These are phyloP conservation scores for Procavia capensis DNA, from an alignment of 2,113 vertebrate genomes.

Conservation along the genomic window DNA sequence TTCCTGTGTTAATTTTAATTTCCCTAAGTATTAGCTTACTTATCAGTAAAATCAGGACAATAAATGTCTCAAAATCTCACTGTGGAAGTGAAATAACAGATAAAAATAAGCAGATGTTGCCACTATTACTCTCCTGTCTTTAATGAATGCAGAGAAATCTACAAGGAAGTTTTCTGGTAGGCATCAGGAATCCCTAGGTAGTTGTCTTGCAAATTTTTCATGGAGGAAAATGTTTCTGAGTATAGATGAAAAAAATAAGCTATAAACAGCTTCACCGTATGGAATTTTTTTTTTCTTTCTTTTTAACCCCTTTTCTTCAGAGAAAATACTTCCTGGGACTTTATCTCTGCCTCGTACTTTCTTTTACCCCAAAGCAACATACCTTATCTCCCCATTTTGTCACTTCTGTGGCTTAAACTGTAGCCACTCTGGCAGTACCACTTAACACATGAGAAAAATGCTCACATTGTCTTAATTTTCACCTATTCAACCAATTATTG, in stretches of 20 bases:
- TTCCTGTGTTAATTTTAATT: neutral
- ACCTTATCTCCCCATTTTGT: neutral
- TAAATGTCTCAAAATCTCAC: neutral
- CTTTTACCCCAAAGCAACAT: neutral
- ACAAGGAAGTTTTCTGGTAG: neutral
- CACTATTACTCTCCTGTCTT: neutral
- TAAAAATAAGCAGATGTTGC: neutral
- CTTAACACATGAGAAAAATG: neutral
- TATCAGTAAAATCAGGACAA: neutral
- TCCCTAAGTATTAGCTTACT: neutral
- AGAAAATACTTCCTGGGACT: neutral
- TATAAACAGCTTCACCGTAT: neutral
- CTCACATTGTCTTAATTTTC: neutral
- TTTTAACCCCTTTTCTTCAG: neutral
- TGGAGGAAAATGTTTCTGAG: conserved; percentile 5
- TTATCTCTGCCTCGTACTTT: neutral
- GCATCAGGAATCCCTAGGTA: neutral
- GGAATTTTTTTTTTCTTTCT: neutral
- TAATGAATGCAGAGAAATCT: neutral
- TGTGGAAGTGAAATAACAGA: conserved; percentile 16
- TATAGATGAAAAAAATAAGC: neutral
- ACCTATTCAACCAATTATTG: neutral
- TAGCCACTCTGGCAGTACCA: neutral
- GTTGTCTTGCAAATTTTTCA: neutral
- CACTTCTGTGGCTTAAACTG: neutral